Conservation (phyloP, 2,113 vertebrate species). For the Bos javanicus region DNA sequence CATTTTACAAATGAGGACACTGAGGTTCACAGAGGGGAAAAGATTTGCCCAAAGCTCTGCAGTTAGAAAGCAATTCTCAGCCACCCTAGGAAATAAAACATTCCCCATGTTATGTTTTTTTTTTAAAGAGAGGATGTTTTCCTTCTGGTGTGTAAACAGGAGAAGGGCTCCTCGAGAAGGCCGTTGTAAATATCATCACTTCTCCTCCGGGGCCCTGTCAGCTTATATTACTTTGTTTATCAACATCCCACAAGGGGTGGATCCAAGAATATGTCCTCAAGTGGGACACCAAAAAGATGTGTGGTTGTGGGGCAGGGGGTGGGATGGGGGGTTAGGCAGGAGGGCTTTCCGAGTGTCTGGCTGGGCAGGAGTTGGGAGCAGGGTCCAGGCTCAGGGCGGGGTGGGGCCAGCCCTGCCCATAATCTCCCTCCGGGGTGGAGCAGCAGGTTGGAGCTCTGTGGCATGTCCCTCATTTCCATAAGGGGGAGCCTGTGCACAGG, state of each 20-base stretch:
- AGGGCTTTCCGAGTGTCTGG: too few species aligned
- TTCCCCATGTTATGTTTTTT: background rate
- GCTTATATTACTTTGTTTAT: background rate
- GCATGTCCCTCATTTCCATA: conserved; percentile 78
- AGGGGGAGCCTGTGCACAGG: conserved; percentile 85
- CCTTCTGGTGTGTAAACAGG: background rate
- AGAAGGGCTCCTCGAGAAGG: background rate
- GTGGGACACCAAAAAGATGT: background rate
- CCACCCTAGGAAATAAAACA: background rate
- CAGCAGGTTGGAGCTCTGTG: background rate
- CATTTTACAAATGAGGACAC: background rate
- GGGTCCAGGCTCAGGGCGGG: background rate
- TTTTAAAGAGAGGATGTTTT: background rate
- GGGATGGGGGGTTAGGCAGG: background rate
- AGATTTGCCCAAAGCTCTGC: background rate
- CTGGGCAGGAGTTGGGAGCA: background rate
- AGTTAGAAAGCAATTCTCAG: background rate
- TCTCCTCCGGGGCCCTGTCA: background rate
- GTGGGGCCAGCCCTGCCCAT: background rate
- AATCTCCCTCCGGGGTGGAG: background rate
- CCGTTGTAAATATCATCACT: background rate
- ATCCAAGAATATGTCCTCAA: background rate
- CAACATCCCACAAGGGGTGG: background rate
- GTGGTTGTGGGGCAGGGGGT: background rate
- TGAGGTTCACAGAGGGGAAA: background rate